Evolutionary conservation across 2,797 vertebrate genomes (phyloP), one percentile per base, ranked within the genome.

Genomic region (Etheostoma perlongum): DNA sequence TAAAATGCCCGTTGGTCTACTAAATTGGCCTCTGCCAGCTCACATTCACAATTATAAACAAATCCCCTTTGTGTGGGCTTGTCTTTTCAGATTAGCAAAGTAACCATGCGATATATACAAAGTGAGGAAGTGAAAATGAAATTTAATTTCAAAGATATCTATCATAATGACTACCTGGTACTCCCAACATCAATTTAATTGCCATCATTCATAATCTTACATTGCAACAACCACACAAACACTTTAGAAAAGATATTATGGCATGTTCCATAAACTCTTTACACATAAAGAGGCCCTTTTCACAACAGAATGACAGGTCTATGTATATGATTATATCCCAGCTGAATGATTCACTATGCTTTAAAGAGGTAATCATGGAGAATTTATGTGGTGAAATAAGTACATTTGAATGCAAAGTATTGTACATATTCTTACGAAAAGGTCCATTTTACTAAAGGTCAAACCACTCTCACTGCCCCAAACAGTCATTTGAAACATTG

Each of bases 391-490:
- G 49, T 63, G 36, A 80, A 82, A 84, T 64, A 76, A 76, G 58
- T 77, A 83, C 81, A 81, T 76, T 52, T 75, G 83, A 88, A 85
- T 81, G 84, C 85, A 87, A 84, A 72, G 72, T 76, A 75, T 89
- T 91, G 92, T 93, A 92, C 82, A 93, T 93, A 92, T 88, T 89
- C 74, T 71, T 72, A 70, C 74, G 64, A 79, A 82, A 82, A 81
- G 89, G 80, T 84, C 79, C 72, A 68, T 63, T 67, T 69, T 74
- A 75, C 77, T 76, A 81, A 89, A 85, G 72, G 81, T 72, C 52
- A 60, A 86, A 84, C 91, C 90, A 82, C 89, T 89, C 87, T 92
- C 87, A 91, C 91, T 92, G 92, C 92, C 92, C 92, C 91, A 69
- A 76, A 80, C 68, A 47, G 79, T 78, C 76, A 82, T 84, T 73